Percentiles rank a stretch among this genome's conserved stretches.
Conservation (phyloP, 2,888 invertebrate species). For the Nephrotoma flavescens region DNA sequence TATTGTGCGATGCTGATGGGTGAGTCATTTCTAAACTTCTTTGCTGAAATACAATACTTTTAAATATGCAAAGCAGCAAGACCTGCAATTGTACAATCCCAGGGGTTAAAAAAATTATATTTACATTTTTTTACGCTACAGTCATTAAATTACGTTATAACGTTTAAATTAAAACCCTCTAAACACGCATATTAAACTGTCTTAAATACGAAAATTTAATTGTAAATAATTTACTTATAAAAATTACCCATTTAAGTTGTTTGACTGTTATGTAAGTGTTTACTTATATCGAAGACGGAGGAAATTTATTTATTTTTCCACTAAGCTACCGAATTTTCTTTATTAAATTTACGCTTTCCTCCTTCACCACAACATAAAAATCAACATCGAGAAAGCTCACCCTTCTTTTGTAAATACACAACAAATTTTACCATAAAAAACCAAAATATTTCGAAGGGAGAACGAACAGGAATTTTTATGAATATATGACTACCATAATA, state of each 20-base stretch:
- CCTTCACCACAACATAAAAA: not conserved
- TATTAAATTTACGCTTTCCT: not conserved
- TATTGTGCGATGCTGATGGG: too few species aligned
- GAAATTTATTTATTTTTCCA: not conserved
- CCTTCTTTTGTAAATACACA: not conserved
- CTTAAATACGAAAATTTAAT: not conserved
- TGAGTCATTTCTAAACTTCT: too few species aligned
- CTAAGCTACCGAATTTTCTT: not conserved
- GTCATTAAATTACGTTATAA: not conserved
- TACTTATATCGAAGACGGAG: not conserved
- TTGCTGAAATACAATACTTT: too few species aligned
- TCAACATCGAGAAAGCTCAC: not conserved
- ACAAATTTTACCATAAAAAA: not conserved
- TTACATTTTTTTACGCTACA: too few species aligned
- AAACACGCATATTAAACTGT: too few species aligned
- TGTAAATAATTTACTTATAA: not conserved
- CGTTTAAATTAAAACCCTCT: not conserved
- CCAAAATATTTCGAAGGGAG: not conserved
- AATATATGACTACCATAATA: not conserved
- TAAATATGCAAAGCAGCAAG: too few species aligned
- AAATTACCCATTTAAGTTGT: not conserved
- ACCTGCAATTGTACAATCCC: too few species aligned
- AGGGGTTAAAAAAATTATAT: too few species aligned
- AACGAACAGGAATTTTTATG: not conserved
- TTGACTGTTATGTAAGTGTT: not conserved